Evolutionary conservation across 1,140 invertebrate species (phyloP), one percentile per base, ranked within the genome.

Genomic region (Drosophila arawakana): DNA sequence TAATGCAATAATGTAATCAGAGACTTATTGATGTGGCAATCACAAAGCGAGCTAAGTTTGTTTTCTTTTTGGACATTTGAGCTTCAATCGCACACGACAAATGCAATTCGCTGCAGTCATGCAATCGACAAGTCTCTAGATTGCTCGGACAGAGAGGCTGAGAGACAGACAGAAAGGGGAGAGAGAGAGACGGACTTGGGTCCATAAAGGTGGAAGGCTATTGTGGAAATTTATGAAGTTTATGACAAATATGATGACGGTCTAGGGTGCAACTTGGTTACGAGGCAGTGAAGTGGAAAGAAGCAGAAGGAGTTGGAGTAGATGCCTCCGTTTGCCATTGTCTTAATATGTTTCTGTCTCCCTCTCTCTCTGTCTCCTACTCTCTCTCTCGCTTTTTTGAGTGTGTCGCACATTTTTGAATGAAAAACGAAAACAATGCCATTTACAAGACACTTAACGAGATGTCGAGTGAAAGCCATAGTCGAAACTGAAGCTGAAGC

Each of bases 361-460:
- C 39, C 39, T 65, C 25, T 58, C 25, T 41, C 21, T 34, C 25
- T 78, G 68, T 73, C 57, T 58, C 60, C 59, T 35, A 34, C 52
- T 63, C 13, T 7, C 18, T 44, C 37, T 11, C 30, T 73, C 44
- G 47, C 54, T 68, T 59, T 7, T 25, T 21, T 30, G 30, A 57
- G 52, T 59, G 55, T 57, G 43, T 80, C 82, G 85, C 82, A 86
- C 80, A 86, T 80, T 86, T 86, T 86, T 86, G 82, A 86, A 86
- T 86, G 82, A 86, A 86, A 86, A 86, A 86, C 83, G 82, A 86
- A 86, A 86, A 86, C 82, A 86, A 86, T 86, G 83, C 80, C 82
- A 86, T 86, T 86, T 86, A 86, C 82, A 86, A 86, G 82, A 86
- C 82, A 86, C 82, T 86, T 86, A 88, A 86, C 82, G 82, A 88